These are phyloP conservation scores for Darevskia mixta DNA, from an alignment of 2,797 vertebrate genomes.

Conservation along the genomic window DNA sequence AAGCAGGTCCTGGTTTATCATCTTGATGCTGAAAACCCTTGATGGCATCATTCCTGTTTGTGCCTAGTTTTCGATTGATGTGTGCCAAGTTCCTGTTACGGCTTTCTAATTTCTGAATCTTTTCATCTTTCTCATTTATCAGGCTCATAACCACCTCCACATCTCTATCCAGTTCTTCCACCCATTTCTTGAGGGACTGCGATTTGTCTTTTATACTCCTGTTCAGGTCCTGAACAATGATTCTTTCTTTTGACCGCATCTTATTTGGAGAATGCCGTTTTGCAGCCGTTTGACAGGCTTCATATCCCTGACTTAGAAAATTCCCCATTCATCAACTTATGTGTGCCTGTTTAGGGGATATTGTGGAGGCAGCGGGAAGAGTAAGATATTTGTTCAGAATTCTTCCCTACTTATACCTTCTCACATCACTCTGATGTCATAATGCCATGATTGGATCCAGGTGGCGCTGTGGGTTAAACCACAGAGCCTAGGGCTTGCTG, in stretches of 20 bases:
- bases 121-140: conserved; percentile 6
- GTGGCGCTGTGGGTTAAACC: too few relatives aligned
- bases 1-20: background rate
- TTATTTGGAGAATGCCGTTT: background rate
- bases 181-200: conserved; percentile 14
- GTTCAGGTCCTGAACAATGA: conserved; percentile 13
- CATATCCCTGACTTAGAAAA: conserved; percentile 1
- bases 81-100: conserved; percentile 6
- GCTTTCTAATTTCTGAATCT: conserved; percentile 41
- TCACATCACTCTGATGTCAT: background rate
- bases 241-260: conserved; percentile 32
- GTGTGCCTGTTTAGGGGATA: background rate
- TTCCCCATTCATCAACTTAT: background rate
- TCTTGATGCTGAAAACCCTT: conserved; percentile 3
- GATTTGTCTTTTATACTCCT: background rate
- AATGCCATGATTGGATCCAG: background rate
- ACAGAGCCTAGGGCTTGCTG: too few relatives aligned
- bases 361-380: background rate
- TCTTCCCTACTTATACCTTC: background rate
- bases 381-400: background rate
- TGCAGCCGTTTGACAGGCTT: conserved; percentile 27
- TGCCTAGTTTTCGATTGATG: conserved; percentile 28
- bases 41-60: background rate
- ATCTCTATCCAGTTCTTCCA: conserved; percentile 36
- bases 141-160: background rate